Evolutionary conservation across 92 coral and sea anemone genomes (phyloP), one percentile per base, ranked within the genome.

Genomic region (Palythoa grandis): DNA sequence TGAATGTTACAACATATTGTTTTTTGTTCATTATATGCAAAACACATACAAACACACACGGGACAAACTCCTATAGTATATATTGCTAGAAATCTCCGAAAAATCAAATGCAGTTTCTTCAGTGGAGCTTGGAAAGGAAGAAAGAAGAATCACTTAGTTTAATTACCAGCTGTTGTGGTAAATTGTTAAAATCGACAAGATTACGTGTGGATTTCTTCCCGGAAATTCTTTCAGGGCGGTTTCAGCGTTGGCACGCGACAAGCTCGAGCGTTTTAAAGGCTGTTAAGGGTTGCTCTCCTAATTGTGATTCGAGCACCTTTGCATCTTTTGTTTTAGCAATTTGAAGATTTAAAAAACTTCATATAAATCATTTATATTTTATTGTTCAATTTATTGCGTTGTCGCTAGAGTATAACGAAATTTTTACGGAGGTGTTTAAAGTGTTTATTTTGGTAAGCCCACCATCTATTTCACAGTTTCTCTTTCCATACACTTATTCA

Each of bases 161-260:
- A 65, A 9, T 65, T 19, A 69, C 19, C 37, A 2, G 16, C 37
- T 9, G 74, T 20, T 53, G 61, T 52, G 56, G 47, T 74, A 23
- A 52, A 22, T 12, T 48, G 19, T 13, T 17, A 11, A 17, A 47
- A 74, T 74, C 35, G 57, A 12, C 60, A 75, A 22, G 20, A 52
- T 75, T 75, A 20, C 40, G 37, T n/a, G 39, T n/a, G 79, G 19
- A 52, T 75, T 75, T 75, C 79, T 23, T 75, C 58, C 79, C 79
- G 79, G 79, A 75, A 13, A 48, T 14, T 5, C 39, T 63, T 22
- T 48, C 23, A 11, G 77, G 79, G 79, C 13, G 79, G 79, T 22
- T 22, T 53, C 43, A 75, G 79, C 79, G 63, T 23, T 75, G 40
- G 40, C 79, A 75, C 79, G 63, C 79, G 63, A 75, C 43, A 52